Percentiles rank a stretch among this genome's conserved stretches.
Evolutionary conservation across 2,113 vertebrate genomes (phyloP).

Genomic region (Anhinga anhinga): DNA sequence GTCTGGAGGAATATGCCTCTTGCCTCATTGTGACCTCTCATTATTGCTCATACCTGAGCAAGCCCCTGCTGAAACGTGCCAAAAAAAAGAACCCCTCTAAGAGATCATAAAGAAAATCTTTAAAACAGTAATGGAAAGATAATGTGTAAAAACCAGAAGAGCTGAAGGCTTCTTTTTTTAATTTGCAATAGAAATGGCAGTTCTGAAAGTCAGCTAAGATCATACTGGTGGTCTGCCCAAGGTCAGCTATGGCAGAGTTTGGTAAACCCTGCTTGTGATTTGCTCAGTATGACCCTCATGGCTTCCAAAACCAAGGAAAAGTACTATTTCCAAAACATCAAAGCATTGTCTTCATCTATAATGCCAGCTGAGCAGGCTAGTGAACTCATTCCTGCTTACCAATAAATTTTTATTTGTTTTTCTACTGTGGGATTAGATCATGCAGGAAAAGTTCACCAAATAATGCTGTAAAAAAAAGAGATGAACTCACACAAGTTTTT

Average conservation of each 20-base stretch:
- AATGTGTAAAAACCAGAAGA: neutral
- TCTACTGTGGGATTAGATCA: conserved; percentile 75
- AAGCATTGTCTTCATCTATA: neutral
- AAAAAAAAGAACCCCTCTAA: neutral
- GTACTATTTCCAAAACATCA: neutral
- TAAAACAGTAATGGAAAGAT: neutral
- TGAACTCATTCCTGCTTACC: conserved; percentile 69
- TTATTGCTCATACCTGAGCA: neutral
- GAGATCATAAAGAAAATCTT: neutral
- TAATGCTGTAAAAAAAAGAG: conserved; percentile 71
- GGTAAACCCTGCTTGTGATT: neutral
- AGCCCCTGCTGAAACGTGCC: neutral
- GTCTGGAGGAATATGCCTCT: neutral
- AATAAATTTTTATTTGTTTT: conserved; percentile 70
- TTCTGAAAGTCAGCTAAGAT: neutral
- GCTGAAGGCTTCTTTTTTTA: neutral
- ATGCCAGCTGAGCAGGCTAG: conserved; percentile 33
- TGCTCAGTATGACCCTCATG: neutral
- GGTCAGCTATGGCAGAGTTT: neutral
- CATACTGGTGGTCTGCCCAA: neutral
- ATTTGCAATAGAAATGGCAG: neutral
- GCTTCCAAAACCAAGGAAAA: neutral
- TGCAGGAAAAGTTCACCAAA: conserved; percentile 70
- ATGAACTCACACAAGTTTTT: conserved; percentile 71
- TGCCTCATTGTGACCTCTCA: neutral